Base-by-base conservation (phyloP, 2,797 vertebrate species). In the Pangasius djambal region DNA sequence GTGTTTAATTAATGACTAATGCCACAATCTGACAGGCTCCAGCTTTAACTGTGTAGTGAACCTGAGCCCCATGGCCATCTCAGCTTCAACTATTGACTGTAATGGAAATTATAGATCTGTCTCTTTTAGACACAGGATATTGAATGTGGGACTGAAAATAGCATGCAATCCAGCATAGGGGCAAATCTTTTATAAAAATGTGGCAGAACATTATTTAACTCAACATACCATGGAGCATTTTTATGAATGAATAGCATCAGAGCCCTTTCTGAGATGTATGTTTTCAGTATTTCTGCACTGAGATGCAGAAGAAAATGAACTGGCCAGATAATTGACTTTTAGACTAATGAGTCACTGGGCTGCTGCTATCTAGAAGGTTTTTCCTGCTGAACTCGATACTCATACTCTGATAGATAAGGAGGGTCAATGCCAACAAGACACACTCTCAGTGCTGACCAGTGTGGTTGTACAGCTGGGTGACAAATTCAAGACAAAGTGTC, bases 1-100 rank as follows among this genome's bases (percentile, higher is more conserved):
- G 92, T 94, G 92, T 92, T 94, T 93, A 94, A 94, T 93, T 92
- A 91, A 95, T 93, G 88, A 92, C 89, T 87, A 88, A 82, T 88
- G 83, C 87, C 69, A 79, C 63, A 82, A 72, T 87, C 63, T 89
- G 87, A 63, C 91, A 92, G 50, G 3, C 83, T 69, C 25, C 18
- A 25, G 34, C 40, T 69, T 79, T 59, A 87, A 85, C 59, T 77
- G 15, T 69, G 52, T 52, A 79, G 55, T 69, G 52, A 75, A 77
- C 79, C 40, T 57, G 72, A 89, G 55, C 28, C 72, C 44, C 13
- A 37, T 84, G 22, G 28, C 28, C 48, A 72, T 63, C n/a, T 81
- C 44, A 48, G 83, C 34, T 86, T 50, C 44, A 84, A 18, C 44
- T 69, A 87, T 28, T 52, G 59, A 90, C 52, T 70, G 37, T 57